Evolutionary conservation across 2,888 invertebrate species (phyloP), one percentile per base, ranked within the genome.

Genomic region (Tyria jacobaeae): DNA sequence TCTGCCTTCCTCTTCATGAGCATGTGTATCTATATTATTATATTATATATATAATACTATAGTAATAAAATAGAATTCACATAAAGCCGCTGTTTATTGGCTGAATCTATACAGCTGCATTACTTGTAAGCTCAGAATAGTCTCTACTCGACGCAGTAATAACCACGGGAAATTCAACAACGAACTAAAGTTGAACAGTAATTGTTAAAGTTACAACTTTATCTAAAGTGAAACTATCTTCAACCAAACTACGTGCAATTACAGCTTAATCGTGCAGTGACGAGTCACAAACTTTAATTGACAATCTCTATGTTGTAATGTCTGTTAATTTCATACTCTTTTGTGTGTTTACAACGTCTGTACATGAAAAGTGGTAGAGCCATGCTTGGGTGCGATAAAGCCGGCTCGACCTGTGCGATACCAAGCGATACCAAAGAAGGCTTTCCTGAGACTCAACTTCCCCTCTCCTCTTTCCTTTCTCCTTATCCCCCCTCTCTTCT

Each of bases 211-310:
- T 75, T 66, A 27, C 41, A 69, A 64, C 49, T 48, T 57, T 56
- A 60, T 15, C 35, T 59, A 12, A 73, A 64, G 70, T 74, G 60
- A 70, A 76, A 67, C 70, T 59, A 73, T 73, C 56, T 67, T 61
- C 51, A 47, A 54, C 60, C 41, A 57, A 62, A 74, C 68, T 67
- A 52, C 64, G 65, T 55, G 56, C 70, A 64, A 59, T 73, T 70
- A 66, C 57, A 49, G 55, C 49, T 56, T 55, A 72, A 67, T 75
- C 57, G 56, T 39, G 48, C 48, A 39, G 49, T 62, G 53, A 55
- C 49, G 65, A 59, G 62, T 63, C 31, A 52, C 17, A 25, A 17
- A 63, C 37, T 71, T 60, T 41, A 58, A 56, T 54, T 60, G 53
- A 50, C 25, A 50, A 37, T 27, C 39, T 27, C 34, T 48, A 21